phyloP scores from a whole-genome alignment of 1,140 invertebrate genomes.

The Scaptomyza montana region DNA sequence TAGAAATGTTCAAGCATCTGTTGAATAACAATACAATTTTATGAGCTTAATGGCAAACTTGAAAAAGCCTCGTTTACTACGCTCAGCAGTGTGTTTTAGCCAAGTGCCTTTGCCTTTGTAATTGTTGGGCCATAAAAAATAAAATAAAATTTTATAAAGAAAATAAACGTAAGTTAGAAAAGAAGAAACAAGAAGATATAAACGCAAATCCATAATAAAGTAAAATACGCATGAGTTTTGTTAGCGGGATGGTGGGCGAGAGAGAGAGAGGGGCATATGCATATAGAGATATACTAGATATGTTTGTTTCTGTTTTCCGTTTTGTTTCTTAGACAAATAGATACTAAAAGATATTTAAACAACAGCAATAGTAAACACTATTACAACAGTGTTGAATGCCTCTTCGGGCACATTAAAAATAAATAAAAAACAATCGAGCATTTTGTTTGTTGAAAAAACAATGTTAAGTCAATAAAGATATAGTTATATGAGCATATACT shows the following conservation, averaged over 20 bases:
- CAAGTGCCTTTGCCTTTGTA: conserved; percentile 57
- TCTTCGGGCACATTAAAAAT: conserved; percentile 67
- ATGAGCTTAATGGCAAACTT: conserved; percentile 25
- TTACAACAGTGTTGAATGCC: conserved; percentile 37
- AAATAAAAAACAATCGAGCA: conserved; percentile 78
- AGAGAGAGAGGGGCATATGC: neutral
- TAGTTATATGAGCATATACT: neutral
- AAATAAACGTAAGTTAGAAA: conserved; percentile 43
- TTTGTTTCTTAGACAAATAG: conserved; percentile 22
- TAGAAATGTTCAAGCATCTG: conserved; percentile 41
- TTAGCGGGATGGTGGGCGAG: neutral
- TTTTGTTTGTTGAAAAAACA: conserved; percentile 76
- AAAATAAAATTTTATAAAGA: conserved; percentile 52
- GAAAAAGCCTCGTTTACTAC: no score
- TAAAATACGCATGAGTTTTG: conserved; percentile 30
- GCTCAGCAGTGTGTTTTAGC: neutral
- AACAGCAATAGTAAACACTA: conserved; percentile 32
- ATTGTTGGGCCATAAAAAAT: conserved; percentile 60
- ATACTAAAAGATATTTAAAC: conserved; percentile 37
- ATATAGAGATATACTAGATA: no score
- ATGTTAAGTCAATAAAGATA: conserved; percentile 76
- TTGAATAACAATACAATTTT: conserved; percentile 25
- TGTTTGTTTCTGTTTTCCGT: no score
- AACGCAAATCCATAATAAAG: conserved; percentile 35
- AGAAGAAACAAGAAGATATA: conserved; percentile 28